Percentiles rank a stretch among this genome's conserved stretches.
These are phyloP conservation scores for Monopis laevigella DNA, from an alignment of 2,888 invertebrate genomes.

Conservation along the genomic window DNA sequence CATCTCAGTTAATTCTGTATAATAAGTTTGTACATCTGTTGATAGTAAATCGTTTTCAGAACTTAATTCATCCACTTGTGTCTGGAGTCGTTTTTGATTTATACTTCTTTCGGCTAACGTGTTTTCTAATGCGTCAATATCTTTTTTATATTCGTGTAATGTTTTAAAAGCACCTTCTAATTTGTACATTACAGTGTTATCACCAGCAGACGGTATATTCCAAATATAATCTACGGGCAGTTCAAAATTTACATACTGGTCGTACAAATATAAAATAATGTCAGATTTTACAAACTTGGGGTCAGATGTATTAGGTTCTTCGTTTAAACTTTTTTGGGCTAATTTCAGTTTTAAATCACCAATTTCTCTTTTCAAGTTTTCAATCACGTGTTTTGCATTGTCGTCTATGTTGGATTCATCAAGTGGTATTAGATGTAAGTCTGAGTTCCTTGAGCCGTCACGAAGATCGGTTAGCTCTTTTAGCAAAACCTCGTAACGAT, in stretches of 20 bases:
- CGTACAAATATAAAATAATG: slow-evolving; percentile 49
- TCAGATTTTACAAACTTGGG: slow-evolving; percentile 41
- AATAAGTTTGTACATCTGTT: slow-evolving; percentile 57
- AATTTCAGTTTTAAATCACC: slow-evolving; percentile 47
- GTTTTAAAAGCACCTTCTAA: slow-evolving; percentile 64
- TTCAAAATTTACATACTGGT: slow-evolving; percentile 58
- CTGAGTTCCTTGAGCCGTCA: slow-evolving; percentile 35
- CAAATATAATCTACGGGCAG: slow-evolving; percentile 55
- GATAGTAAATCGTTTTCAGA: slow-evolving; percentile 58
- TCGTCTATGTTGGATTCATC: slow-evolving; percentile 59
- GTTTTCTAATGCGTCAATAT: slow-evolving; percentile 66
- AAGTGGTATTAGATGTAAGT: slow-evolving; percentile 35
- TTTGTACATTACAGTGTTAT: slow-evolving; percentile 47
- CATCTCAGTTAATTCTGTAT: slow-evolving; percentile 71
- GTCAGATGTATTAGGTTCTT: slow-evolving; percentile 27
- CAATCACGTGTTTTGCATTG: slow-evolving; percentile 59
- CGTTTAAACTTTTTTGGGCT: slow-evolving; percentile 29
- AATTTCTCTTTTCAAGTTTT: slow-evolving; percentile 56
- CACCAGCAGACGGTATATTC: slow-evolving; percentile 47
- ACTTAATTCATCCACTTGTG: slow-evolving; percentile 65
- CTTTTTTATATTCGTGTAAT: slow-evolving; percentile 65
- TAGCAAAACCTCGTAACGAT: slow-evolving; percentile 40
- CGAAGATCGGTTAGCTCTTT: slow-evolving; percentile 44
- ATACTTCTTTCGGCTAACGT: slow-evolving; percentile 66
- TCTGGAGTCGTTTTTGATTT: slow-evolving; percentile 56